Evolutionary conservation across 2,113 vertebrate genomes (phyloP).

Genomic region (Globicephala melas): DNA sequence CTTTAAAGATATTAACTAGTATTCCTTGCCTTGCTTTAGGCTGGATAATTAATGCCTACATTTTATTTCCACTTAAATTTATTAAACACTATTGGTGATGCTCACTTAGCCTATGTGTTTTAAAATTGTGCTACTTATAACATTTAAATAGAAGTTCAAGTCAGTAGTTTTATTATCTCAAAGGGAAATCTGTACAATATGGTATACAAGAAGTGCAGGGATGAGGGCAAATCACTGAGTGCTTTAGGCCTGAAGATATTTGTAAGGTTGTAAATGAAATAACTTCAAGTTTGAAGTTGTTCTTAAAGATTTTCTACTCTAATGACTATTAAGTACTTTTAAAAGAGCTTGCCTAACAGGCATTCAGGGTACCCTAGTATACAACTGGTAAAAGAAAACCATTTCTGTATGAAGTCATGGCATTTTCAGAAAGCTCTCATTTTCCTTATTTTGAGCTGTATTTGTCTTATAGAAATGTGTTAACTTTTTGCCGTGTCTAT

Average conservation of each 20-base stretch:
- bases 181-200: background rate
- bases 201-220: background rate
- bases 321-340: background rate
- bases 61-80: background rate
- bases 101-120: background rate
- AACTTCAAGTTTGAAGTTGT: background rate
- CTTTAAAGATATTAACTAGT: slow-evolving; percentile 20
- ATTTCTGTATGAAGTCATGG: background rate
- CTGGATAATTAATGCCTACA: background rate
- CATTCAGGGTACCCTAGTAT: background rate
- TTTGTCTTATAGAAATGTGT: background rate
- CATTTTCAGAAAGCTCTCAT: background rate
- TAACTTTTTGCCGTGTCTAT: background rate
- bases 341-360: background rate
- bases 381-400: background rate
- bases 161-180: background rate
- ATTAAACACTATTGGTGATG: background rate
- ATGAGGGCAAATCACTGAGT: background rate
- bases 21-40: slow-evolving; percentile 9
- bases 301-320: background rate
- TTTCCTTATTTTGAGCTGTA: background rate
- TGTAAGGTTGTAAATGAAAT: background rate
- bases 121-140: background rate
- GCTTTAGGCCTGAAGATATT: background rate
- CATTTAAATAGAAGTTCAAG: background rate